Conservation (phyloP, 2,888 invertebrate species). For the Tanypteryx hageni region DNA sequence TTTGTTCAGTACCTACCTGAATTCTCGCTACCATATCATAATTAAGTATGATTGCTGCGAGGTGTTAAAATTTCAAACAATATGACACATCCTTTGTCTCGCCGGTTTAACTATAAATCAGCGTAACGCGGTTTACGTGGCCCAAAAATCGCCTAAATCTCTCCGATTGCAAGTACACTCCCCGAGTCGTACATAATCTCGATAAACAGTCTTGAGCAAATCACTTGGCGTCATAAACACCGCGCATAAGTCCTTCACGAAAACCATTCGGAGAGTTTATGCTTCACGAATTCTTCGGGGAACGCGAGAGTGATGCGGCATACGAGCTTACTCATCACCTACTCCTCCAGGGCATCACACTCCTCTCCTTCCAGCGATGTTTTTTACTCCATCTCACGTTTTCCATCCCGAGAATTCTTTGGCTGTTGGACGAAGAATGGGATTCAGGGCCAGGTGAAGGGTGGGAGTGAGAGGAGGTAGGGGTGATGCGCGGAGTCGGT, state of each 20-base stretch:
- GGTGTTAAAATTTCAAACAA: too few relatives aligned
- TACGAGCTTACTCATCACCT: slow-evolving; percentile 42
- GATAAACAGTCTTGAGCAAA: neutral
- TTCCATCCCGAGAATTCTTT: neutral
- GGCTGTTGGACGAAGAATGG: neutral
- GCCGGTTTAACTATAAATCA: too few relatives aligned
- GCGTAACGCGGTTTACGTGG: neutral
- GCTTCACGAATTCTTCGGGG: neutral
- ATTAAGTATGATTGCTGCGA: too few relatives aligned
- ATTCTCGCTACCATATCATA: too few relatives aligned
- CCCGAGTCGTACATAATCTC: neutral
- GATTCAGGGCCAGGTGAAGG: too few relatives aligned
- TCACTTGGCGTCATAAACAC: neutral
- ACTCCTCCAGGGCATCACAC: neutral
- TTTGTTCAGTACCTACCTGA: too few relatives aligned
- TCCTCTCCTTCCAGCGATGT: neutral
- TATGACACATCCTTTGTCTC: too few relatives aligned
- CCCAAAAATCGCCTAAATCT: neutral
- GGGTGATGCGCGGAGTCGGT: neutral
- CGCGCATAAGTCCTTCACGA: neutral
- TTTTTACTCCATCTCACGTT: neutral
- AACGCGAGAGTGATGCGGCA: neutral
- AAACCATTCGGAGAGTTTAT: neutral
- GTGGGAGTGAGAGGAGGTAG: too few relatives aligned
- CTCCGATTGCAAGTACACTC: neutral